A percentile compares a stretch with the other conserved stretches of the same genome.
These are phyloP conservation scores for Sarcophilus harrisii DNA, from an alignment of 2,797 vertebrate genomes.

Conservation along the genomic window DNA sequence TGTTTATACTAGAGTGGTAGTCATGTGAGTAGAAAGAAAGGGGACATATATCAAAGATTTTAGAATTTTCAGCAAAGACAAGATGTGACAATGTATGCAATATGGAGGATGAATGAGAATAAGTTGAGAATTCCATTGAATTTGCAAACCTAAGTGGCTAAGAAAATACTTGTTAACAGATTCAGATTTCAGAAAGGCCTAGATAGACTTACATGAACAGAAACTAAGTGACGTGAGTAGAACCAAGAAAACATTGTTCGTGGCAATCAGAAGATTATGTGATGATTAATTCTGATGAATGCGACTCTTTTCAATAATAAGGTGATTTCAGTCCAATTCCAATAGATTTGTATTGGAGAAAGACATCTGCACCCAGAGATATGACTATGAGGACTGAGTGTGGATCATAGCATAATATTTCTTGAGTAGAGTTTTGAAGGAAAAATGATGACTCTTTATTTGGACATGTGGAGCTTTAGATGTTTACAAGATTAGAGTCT, in stretches of 20 bases:
- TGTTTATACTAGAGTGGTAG: not conserved
- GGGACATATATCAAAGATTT: not conserved
- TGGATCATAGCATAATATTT: no score
- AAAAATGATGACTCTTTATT: not conserved
- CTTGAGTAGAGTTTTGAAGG: not conserved
- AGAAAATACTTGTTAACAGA: not conserved
- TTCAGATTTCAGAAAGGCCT: no score
- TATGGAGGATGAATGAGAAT: not conserved
- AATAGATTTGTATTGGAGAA: no score
- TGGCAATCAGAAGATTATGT: no score
- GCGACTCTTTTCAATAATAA: no score
- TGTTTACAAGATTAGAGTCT: not conserved
- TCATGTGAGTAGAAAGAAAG: not conserved
- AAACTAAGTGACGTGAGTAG: no score
- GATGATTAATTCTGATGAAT: no score
- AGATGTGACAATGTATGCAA: not conserved
- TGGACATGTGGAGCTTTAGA: not conserved
- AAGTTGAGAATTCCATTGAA: not conserved
- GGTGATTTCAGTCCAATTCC: no score
- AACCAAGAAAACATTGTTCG: no score
- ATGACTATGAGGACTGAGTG: no score
- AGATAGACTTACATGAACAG: no score
- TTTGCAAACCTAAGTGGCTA: not conserved
- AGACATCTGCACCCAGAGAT: no score
- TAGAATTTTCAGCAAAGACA: not conserved